Percentiles rank a stretch among this genome's conserved stretches.
These are phyloP conservation scores for Nothobranchius kuhntae DNA, from an alignment of 2,113 vertebrate species.

Conservation along the genomic window DNA sequence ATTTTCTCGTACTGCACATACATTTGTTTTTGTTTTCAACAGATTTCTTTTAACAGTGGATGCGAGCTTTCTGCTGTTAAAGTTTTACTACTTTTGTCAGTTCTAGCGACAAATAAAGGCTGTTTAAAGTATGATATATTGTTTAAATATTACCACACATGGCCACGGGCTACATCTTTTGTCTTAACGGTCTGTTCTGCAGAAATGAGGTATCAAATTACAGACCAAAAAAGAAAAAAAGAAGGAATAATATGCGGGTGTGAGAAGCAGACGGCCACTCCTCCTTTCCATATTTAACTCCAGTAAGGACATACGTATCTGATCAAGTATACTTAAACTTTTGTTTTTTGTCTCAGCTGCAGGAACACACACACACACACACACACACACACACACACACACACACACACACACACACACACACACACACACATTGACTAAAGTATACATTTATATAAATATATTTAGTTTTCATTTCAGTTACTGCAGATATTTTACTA, in stretches of 20 bases:
- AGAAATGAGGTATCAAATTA: conserved; percentile 63
- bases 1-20: conserved; percentile 6
- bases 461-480: too few species aligned
- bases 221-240: conserved; percentile 32
- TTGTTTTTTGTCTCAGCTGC: neutral
- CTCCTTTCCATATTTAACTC: conserved; percentile 69
- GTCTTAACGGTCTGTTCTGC: conserved; percentile 43
- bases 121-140: neutral
- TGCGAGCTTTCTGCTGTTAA: neutral
- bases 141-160: conserved; percentile 11
- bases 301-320: conserved; percentile 12
- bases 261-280: conserved; percentile 52
- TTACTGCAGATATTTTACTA: too few species aligned
- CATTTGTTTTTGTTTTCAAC: conserved; percentile 30
- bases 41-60: conserved; percentile 33
- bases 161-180: conserved; percentile 36
- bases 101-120: neutral
- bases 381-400: too few species aligned
- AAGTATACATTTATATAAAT: too few species aligned
- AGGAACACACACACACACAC: too few species aligned
- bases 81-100: neutral
- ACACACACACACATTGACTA: too few species aligned
- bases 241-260: conserved; percentile 35
- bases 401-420: too few species aligned
- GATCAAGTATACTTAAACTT: conserved; percentile 1